Percentiles rank a stretch among this genome's conserved stretches.
Conservation (phyloP, 2,888 invertebrate genomes). For the Apeira syringaria region DNA sequence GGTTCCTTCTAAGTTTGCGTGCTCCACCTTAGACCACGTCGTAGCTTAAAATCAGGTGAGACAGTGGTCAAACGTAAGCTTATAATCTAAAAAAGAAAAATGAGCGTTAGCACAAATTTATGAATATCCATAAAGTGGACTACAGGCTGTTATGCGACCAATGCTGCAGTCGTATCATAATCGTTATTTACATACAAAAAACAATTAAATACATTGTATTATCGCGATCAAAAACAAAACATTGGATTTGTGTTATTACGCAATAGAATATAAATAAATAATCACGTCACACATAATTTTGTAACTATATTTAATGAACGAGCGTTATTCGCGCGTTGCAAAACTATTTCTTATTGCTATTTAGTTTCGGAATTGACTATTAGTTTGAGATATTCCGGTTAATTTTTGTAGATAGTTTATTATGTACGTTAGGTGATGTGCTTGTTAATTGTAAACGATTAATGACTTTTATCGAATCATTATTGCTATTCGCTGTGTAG, state of each 20-base stretch:
- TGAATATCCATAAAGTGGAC: constrained; percentile 10
- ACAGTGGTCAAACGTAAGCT: too few relatives aligned
- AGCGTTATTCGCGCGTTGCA: constrained; percentile 36
- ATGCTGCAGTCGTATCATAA: constrained; percentile 17
- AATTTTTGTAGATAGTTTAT: not conserved
- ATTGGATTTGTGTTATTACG: constrained; percentile 28
- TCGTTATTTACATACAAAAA: constrained; percentile 30
- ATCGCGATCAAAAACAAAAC: constrained; percentile 30
- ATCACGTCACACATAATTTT: constrained; percentile 35
- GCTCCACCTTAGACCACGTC: too few relatives aligned
- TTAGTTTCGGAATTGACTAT: constrained; percentile 14
- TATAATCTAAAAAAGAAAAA: constrained; percentile 17
- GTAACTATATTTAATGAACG: constrained; percentile 38
- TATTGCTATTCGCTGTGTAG: not conserved
- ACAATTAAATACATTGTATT: constrained; percentile 31
- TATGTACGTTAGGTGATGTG: constrained; percentile 3
- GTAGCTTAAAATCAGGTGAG: too few relatives aligned
- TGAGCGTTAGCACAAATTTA: constrained; percentile 10
- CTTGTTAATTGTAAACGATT: constrained; percentile 4
- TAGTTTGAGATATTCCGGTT: constrained; percentile 4
- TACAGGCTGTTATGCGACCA: constrained; percentile 11
- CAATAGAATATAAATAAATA: constrained; percentile 37
- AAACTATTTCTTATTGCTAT: constrained; percentile 30
- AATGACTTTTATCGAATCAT: constrained; percentile 6
- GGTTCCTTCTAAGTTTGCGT: too few relatives aligned